A percentile compares a stretch with the other conserved stretches of the same genome.
These are phyloP conservation scores for Gymnarchus niloticus DNA, from an alignment of 2,113 vertebrate species.

Conservation along the genomic window DNA sequence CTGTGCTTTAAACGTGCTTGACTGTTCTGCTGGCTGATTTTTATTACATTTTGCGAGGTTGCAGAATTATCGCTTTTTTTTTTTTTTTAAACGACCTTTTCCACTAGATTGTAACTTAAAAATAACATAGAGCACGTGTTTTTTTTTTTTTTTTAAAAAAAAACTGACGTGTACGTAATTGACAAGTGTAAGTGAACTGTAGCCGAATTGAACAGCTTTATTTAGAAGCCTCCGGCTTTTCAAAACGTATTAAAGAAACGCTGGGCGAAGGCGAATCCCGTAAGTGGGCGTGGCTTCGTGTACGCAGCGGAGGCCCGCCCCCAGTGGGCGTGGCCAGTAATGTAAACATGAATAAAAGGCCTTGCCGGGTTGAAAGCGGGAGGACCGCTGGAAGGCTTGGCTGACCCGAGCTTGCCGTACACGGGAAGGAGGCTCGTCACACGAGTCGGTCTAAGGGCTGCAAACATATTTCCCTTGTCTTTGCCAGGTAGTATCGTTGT, in stretches of 20 bases:
- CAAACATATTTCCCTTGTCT: background rate
- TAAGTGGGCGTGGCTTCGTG: background rate
- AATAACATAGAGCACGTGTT: background rate
- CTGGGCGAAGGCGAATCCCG: background rate
- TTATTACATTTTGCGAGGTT: background rate
- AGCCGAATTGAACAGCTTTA: conserved; percentile 1
- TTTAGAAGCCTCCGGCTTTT: conserved; percentile 42
- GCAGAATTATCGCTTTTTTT: background rate
- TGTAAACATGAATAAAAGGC: conserved; percentile 44
- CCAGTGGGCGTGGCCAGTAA: conserved; percentile 27
- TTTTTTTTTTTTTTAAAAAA: no score
- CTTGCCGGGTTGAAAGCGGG: background rate
- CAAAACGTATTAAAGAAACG: conserved; percentile 28
- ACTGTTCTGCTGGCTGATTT: background rate
- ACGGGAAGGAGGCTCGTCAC: background rate
- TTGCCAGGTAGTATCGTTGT: background rate
- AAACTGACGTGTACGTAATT: background rate
- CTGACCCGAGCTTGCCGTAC: no score
- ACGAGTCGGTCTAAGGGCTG: background rate
- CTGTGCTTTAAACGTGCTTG: background rate
- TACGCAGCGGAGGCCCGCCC: background rate
- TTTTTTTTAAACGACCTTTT: no score
- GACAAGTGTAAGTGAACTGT: background rate
- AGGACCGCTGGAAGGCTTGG: background rate
- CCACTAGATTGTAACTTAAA: background rate